Percentiles rank a stretch among this genome's conserved stretches.
Evolutionary conservation across 1,140 invertebrate species (phyloP).

Genomic region (Contarinia nasturtii): DNA sequence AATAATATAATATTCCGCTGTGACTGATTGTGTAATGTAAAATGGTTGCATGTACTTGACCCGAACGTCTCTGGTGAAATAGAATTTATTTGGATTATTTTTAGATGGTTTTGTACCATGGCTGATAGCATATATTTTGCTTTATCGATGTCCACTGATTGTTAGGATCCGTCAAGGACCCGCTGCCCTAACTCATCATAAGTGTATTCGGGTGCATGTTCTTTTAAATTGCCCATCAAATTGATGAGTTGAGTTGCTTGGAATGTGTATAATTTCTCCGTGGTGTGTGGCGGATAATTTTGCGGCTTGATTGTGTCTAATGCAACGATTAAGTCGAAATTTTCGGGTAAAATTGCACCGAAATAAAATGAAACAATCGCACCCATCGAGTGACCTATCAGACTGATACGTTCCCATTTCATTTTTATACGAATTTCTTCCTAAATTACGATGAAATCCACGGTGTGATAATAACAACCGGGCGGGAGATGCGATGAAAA

Average conservation of each 20-base stretch:
- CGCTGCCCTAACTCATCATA: slow-evolving; percentile 33
- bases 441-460: slow-evolving; percentile 32
- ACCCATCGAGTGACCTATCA: slow-evolving; percentile 48
- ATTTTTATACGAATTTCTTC: slow-evolving; percentile 37
- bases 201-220: slow-evolving; percentile 31
- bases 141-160: slow-evolving; percentile 29
- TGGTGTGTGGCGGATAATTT: slow-evolving; percentile 15
- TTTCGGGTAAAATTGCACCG: slow-evolving; percentile 32
- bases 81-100: slow-evolving; percentile 34
- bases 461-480: slow-evolving; percentile 37
- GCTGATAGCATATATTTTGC: slow-evolving; percentile 33
- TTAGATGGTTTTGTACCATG: slow-evolving; percentile 31
- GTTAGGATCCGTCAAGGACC: slow-evolving; percentile 26
- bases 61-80: slow-evolving; percentile 36
- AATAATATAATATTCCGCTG: no score
- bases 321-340: slow-evolving; percentile 36
- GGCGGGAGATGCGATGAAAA: slow-evolving; percentile 40
- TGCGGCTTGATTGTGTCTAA: slow-evolving; percentile 37
- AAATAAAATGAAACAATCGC: slow-evolving; percentile 35
- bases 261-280: slow-evolving; percentile 9
- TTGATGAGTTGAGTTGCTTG: slow-evolving; percentile 4
- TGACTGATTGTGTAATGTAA: slow-evolving; percentile 20
- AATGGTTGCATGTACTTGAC: slow-evolving; percentile 28
- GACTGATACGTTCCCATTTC: slow-evolving; percentile 44
- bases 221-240: slow-evolving; percentile 16